These are phyloP conservation scores for Hemitrygon akajei DNA, from an alignment of 2,797 vertebrate species.

Conservation along the genomic window DNA sequence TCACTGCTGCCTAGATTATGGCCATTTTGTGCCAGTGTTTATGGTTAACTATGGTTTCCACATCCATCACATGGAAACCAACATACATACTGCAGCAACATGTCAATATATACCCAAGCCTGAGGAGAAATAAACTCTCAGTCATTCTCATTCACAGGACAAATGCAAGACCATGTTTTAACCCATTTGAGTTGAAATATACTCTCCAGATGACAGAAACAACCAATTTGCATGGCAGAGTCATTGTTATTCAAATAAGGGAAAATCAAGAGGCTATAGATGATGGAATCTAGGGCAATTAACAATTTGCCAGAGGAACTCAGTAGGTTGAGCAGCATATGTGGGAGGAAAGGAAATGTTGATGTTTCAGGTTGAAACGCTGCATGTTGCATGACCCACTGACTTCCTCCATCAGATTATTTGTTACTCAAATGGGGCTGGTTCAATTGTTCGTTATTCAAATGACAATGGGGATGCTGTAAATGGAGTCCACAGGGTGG, in stretches of 20 bases:
- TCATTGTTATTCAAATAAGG: conserved; percentile 4
- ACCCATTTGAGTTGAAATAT: background rate
- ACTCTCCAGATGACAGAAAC: background rate
- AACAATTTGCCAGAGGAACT: too few relatives aligned
- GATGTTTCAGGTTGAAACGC: too few relatives aligned
- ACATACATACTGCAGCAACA: background rate
- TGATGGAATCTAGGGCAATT: too few relatives aligned
- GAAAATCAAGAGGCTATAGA: too few relatives aligned
- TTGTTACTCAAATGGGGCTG: too few relatives aligned
- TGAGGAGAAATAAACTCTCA: background rate
- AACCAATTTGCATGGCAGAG: background rate
- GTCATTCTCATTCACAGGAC: background rate
- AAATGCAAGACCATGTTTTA: background rate
- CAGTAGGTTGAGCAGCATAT: too few relatives aligned
- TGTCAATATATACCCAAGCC: background rate
- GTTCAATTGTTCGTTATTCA: too few relatives aligned
- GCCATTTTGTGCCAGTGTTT: background rate
- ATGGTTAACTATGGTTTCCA: background rate
- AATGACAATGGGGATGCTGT: background rate
- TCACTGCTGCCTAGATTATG: background rate
- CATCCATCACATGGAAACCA: background rate
- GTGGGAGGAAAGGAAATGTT: too few relatives aligned
- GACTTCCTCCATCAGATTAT: too few relatives aligned
- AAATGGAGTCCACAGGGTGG: background rate
- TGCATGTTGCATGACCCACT: too few relatives aligned